Evolutionary conservation across 2,113 vertebrate species (phyloP), one percentile per base, ranked within the genome.

Genomic region (Picathartes gymnocephalus): DNA sequence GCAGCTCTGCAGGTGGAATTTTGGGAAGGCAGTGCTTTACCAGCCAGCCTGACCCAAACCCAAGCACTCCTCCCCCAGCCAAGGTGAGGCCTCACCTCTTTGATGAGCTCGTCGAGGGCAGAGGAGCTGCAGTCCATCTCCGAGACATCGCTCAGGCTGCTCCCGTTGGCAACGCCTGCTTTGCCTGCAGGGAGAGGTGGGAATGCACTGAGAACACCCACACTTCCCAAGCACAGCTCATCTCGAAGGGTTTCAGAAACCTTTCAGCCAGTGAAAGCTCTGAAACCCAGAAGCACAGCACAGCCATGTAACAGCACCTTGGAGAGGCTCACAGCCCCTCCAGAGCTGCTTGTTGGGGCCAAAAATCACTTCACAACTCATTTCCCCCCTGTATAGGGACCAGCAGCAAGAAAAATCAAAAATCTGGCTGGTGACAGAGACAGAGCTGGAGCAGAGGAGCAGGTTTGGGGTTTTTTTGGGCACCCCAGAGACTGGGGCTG

Each of bases 81-180:
- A 27, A 13, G 56, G 42, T 0, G 19, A 47, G n/a, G 31, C 13
- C 86, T 94, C 50, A 99, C 99, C 98, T 99, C 99, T 95, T 99
- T 99, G 18, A 99, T 98, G 50, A 99, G 95, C 31, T 99, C 99
- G 0, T 99, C 99, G 1, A 99, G 96, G 4, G 98, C 98, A 2
- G 98, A 97, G 28, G 98, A 97, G 33, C 97, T 98, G 74, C 98
- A 99, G 53, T 99, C 99, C 98, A 99, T 99, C 50, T 99, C 98
- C 0, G 92, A 19, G 33, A 96, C 88, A 0, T 99, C 99, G 0
- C 45, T 98, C 77, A 97, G 88, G 77, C 97, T 57, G 92, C 92
- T 83, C n/a, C 97, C 92, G 1, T 33, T 91, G 39, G 85, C 85
- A 27, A 94, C 1, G 10, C 98, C 91, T 1, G 96, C 96, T 93